These are phyloP conservation scores for Pollimyrus isidori DNA, from an alignment of 2,113 vertebrate species.

Conservation along the genomic window DNA sequence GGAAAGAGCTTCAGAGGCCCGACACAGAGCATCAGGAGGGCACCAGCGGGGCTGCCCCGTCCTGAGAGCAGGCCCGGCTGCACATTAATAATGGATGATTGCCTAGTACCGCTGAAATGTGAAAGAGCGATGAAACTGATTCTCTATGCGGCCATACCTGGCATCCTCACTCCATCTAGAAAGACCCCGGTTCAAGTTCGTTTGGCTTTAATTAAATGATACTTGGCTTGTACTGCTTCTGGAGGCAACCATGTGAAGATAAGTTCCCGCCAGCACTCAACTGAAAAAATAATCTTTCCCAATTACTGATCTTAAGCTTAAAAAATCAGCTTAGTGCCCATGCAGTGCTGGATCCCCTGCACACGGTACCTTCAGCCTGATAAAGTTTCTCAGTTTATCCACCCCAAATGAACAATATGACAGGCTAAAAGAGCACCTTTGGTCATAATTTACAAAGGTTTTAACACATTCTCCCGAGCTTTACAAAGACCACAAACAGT, in stretches of 20 bases:
- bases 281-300: not conserved
- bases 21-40: not conserved
- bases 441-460: not conserved
- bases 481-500: not conserved
- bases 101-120: not conserved
- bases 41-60: too few species aligned
- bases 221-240: not conserved
- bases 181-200: not conserved
- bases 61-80: not conserved
- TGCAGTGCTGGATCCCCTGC: not conserved
- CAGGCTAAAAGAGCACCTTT: not conserved
- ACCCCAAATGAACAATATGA: not conserved
- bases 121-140: not conserved
- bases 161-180: not conserved
- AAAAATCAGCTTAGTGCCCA: not conserved
- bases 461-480: not conserved
- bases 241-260: not conserved
- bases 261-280: not conserved
- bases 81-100: conserved; percentile 1
- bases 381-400: not conserved
- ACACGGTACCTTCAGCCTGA: not conserved
- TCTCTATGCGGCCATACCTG: not conserved
- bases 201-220: not conserved
- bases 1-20: not conserved
- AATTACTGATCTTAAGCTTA: not conserved